phyloP scores from a whole-genome alignment of 2,888 invertebrate species.

The Molanna angustata region DNA sequence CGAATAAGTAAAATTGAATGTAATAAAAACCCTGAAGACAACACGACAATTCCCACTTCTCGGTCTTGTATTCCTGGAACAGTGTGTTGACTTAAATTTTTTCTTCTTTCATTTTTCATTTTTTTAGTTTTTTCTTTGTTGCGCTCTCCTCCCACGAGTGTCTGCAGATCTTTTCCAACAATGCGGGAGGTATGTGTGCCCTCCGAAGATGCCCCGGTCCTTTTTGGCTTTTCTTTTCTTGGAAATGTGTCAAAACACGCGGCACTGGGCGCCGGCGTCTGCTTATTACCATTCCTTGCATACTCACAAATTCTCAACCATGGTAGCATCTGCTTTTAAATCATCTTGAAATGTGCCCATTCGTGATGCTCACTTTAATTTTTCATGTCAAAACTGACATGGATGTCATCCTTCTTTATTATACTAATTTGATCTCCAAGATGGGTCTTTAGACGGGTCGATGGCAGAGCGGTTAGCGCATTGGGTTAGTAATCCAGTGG shows the following conservation, averaged over 20 bases:
- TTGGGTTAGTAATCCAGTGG: too few species aligned
- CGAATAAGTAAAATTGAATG: not conserved
- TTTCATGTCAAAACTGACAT: too few species aligned
- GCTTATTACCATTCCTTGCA: too few species aligned
- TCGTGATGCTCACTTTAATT: too few species aligned
- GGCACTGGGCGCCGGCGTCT: conserved; percentile 4
- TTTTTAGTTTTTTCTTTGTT: not conserved
- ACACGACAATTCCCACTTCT: not conserved
- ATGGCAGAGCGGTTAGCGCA: too few species aligned
- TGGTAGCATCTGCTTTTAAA: too few species aligned
- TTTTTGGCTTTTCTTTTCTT: not conserved
- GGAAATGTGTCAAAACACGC: conserved; percentile 5
- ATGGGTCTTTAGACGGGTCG: too few species aligned
- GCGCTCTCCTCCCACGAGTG: not conserved
- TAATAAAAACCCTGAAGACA: not conserved
- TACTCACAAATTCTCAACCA: too few species aligned
- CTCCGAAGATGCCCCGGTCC: not conserved
- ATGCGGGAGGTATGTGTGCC: conserved; percentile 10
- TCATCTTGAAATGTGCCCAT: too few species aligned
- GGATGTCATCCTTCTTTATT: too few species aligned
- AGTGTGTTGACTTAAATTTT: not conserved
- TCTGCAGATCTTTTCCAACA: not conserved
- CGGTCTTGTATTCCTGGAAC: not conserved
- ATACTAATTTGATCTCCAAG: too few species aligned
- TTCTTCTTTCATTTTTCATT: not conserved